Percentiles rank a stretch among this genome's conserved stretches.
phyloP scores from a whole-genome alignment of 2,888 invertebrate genomes.

The Diogma glabrata region DNA sequence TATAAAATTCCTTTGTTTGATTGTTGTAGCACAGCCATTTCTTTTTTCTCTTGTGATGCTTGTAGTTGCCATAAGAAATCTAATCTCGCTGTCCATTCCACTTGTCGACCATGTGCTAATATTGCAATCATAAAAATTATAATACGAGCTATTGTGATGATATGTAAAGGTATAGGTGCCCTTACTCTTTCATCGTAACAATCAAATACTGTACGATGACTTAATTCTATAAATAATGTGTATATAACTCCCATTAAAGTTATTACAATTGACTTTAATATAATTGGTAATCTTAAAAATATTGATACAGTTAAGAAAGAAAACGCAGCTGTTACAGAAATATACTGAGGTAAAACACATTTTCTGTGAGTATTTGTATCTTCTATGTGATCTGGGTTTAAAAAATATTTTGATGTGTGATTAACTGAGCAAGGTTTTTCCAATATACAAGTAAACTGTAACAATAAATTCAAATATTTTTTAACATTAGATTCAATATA shows the following conservation, averaged over 20 bases:
- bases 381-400: constrained; percentile 18
- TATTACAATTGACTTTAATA: constrained; percentile 67
- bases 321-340: constrained; percentile 72
- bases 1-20: constrained; percentile 80
- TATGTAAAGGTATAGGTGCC: constrained; percentile 64
- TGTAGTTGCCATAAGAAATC: constrained; percentile 76
- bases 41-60: constrained; percentile 81
- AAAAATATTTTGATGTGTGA: constrained; percentile 18
- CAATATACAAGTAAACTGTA: constrained; percentile 52
- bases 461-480: constrained; percentile 17
- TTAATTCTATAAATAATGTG: constrained; percentile 65
- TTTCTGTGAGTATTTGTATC: constrained; percentile 53
- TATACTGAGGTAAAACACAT: constrained; percentile 78
- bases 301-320: constrained; percentile 76
- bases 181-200: constrained; percentile 70
- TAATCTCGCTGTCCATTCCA: constrained; percentile 83
- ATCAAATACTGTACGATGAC: constrained; percentile 66
- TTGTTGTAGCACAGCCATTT: constrained; percentile 86
- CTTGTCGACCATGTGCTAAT: constrained; percentile 65
- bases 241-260: constrained; percentile 70
- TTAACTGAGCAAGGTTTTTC: constrained; percentile 34
- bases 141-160: constrained; percentile 66
- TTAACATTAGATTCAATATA: neutral
- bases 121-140: constrained; percentile 73
- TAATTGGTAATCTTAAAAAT: constrained; percentile 70